Percentiles rank a stretch among this genome's conserved stretches.
Conservation (phyloP, 1,140 invertebrate species). For the Ditylenchus dipsaci region DNA sequence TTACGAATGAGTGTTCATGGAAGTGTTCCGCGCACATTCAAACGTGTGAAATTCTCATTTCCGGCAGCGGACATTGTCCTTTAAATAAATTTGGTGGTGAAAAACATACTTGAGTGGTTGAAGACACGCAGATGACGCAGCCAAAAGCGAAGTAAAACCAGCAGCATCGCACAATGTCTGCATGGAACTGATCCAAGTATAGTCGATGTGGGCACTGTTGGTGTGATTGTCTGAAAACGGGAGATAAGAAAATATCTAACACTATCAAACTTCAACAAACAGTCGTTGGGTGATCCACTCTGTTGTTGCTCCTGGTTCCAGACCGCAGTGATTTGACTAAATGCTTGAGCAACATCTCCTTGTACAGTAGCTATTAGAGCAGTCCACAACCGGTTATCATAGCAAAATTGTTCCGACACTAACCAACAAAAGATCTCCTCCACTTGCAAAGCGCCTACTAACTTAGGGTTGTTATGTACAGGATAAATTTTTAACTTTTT, state of each 20-base stretch:
- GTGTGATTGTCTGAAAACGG: neutral
- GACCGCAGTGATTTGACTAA: neutral
- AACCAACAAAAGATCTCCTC: conserved; percentile 35
- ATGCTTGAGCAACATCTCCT: conserved; percentile 48
- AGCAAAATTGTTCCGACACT: conserved; percentile 34
- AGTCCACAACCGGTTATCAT: conserved; percentile 53
- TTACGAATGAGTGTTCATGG: too few relatives aligned
- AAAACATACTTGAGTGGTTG: conserved; percentile 49
- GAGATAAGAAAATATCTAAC: too few relatives aligned
- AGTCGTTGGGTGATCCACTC: neutral
- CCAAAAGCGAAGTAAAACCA: conserved; percentile 52
- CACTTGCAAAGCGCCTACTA: conserved; percentile 27
- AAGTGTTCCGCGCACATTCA: too few relatives aligned
- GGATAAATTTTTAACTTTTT: too few relatives aligned
- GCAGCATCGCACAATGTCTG: conserved; percentile 36
- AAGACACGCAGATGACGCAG: conserved; percentile 50
- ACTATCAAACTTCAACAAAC: conserved; percentile 14
- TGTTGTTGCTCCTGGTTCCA: conserved; percentile 1
- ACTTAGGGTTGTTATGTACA: too few relatives aligned
- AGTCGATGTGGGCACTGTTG: conserved; percentile 11
- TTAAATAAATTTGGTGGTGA: too few relatives aligned
- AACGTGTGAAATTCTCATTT: too few relatives aligned
- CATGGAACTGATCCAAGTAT: conserved; percentile 49
- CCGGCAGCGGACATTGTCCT: too few relatives aligned
- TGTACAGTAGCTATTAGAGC: conserved; percentile 51